Base-by-base conservation (phyloP, 2,888 invertebrate species). In the Heliconius ethilla region DNA sequence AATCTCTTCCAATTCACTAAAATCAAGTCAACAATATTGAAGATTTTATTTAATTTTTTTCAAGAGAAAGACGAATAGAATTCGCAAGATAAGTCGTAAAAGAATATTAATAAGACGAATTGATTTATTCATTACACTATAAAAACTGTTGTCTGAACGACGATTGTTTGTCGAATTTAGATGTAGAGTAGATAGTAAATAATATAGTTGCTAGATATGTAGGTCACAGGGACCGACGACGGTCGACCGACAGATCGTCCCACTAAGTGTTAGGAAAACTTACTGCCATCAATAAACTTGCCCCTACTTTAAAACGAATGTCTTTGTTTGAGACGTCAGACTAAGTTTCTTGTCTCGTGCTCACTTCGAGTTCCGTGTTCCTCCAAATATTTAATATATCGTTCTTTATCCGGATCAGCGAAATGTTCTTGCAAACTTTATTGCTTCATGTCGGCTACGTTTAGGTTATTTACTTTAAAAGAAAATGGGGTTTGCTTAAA, bases 81-180 rank as follows among this genome's bases (percentile, higher is more conserved):
- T 69, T 25, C 9, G 25, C 25, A 69, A 69, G 40, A 69, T 45
- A 69, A 69, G 40, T 25, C 25, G 25, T 40, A 69, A 69, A 40
- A 69, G 40, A 69, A 69, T 45, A 69, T 45, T 25, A 59, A 37
- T 59, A 33, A n/a, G 25, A 22, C 55, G 18, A 59, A 72, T 59
- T 72, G 37, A 37, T 72, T 72, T 59, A 72, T 72, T 72, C 59
- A 72, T 72, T 72, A 72, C 59, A 37, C n/a, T 72, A 72, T 72
- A 72, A 72, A 72, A 59, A 37, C 55, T 59, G 72, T 59, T 29
- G 55, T n/a, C 59, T 37, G 59, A 72, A 25, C n/a, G 72, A n/a
- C 37, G 15, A 59, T 72, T 33, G 72, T 33, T 59, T 45, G 62
- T 74, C 18, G 18, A 40, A 11, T 74, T 75, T 55, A 67, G 51